Evolutionary conservation across 2,797 vertebrate genomes (phyloP).

Genomic region (Phoebastria nigripes): DNA sequence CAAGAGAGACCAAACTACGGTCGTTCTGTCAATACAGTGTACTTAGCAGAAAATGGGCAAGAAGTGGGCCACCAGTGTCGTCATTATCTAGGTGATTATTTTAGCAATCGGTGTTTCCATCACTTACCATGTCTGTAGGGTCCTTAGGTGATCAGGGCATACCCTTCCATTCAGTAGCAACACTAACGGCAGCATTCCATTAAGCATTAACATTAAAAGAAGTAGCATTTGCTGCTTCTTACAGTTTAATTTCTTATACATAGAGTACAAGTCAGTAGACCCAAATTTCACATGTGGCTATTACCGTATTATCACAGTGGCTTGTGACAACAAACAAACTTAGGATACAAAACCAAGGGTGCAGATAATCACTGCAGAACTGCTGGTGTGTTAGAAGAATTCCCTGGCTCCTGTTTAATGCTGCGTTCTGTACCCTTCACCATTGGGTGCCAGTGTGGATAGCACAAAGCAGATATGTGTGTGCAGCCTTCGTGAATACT

Average conservation of each 20-base stretch:
- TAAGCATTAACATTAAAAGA: neutral
- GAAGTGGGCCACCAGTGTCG: neutral
- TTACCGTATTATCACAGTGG: neutral
- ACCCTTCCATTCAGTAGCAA: neutral
- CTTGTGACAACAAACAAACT: neutral
- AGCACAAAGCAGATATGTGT: neutral
- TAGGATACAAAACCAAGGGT: neutral
- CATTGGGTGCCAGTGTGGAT: neutral
- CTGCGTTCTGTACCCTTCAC: neutral
- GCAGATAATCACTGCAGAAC: neutral
- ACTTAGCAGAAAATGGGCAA: neutral
- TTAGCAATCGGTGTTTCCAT: neutral
- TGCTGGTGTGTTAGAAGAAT: neutral
- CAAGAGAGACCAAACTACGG: neutral
- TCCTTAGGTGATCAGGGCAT: neutral
- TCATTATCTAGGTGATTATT: neutral
- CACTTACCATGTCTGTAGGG: rapidly evolving
- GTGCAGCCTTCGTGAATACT: neutral
- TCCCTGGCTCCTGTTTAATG: neutral
- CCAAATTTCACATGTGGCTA: neutral
- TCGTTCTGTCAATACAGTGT: rapidly evolving
- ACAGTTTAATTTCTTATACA: neutral
- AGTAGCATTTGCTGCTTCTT: neutral
- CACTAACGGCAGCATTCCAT: neutral
- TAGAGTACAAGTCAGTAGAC: neutral